Conservation (phyloP, 2,113 vertebrate genomes). For the Bagarius yarrelli region DNA sequence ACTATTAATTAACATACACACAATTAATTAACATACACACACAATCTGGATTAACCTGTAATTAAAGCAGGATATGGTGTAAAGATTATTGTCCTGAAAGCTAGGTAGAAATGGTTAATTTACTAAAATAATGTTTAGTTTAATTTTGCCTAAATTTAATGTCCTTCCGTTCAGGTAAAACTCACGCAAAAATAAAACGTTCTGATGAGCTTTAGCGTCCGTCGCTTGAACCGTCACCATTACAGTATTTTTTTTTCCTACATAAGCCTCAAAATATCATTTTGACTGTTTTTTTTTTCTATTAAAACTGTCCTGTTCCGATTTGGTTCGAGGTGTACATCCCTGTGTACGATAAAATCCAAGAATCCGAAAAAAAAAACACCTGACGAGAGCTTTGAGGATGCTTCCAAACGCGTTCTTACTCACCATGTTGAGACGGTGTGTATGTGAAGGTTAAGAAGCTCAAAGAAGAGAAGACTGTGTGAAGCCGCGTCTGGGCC, state of each 20-base stretch:
- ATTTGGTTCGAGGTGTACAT: not conserved
- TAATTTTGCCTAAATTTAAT: not conserved
- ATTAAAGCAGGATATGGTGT: too few relatives aligned
- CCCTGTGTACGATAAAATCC: not conserved
- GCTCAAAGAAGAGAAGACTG: constrained; percentile 69
- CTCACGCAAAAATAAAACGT: not conserved
- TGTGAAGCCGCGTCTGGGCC: constrained; percentile 67
- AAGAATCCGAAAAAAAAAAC: not conserved
- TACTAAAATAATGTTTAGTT: not conserved
- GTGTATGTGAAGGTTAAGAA: constrained; percentile 65
- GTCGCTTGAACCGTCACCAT: not conserved
- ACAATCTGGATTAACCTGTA: too few relatives aligned
- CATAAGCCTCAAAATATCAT: not conserved
- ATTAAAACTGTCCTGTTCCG: not conserved
- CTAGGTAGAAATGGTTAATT: not conserved
- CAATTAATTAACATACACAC: too few relatives aligned
- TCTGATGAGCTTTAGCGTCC: not conserved
- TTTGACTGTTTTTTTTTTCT: not conserved
- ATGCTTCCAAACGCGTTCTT: constrained; percentile 39
- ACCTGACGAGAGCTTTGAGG: not conserved
- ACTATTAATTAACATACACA: too few relatives aligned
- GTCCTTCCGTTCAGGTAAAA: not conserved
- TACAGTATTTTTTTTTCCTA: too few relatives aligned
- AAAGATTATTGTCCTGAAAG: not conserved
- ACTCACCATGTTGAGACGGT: constrained; percentile 77